Evolutionary conservation across 2,113 vertebrate genomes (phyloP).

Genomic region (Myodes glareolus): DNA sequence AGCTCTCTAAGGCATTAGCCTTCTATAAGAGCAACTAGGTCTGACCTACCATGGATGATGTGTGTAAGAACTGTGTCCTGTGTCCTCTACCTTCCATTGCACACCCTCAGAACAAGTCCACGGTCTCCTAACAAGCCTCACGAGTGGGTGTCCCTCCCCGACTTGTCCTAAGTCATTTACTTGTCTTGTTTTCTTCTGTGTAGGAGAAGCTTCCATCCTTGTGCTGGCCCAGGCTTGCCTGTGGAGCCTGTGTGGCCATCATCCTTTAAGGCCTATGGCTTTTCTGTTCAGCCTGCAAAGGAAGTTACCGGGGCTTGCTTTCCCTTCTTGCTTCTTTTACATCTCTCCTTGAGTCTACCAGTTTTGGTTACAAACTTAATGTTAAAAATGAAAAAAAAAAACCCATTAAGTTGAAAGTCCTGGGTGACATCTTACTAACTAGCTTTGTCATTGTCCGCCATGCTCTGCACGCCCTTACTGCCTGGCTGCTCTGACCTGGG

Average conservation of each 20-base stretch:
- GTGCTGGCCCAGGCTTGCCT: not conserved
- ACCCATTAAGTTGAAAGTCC: not conserved
- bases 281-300: not conserved
- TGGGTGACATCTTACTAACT: not conserved
- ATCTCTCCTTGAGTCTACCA: not conserved
- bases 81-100: not conserved
- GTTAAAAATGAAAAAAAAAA: constrained; percentile 8
- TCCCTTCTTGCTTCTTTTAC: constrained; percentile 26
- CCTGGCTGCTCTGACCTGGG: not conserved
- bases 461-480: not conserved
- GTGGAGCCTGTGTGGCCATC: not conserved
- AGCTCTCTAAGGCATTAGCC: not conserved
- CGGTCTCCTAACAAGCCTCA: not conserved
- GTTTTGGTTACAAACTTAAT: constrained; percentile 42
- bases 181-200: not conserved
- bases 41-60: not conserved
- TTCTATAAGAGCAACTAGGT: not conserved
- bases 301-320: not conserved
- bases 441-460: not conserved
- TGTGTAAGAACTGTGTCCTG: not conserved
- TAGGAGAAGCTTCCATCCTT: no score
- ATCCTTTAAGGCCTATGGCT: not conserved
- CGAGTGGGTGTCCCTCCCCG: not conserved
- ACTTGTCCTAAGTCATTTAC: not conserved
- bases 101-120: not conserved